Evolutionary conservation across 92 coral and sea anemone genomes (phyloP).

Genomic region (Actinernus sp.): DNA sequence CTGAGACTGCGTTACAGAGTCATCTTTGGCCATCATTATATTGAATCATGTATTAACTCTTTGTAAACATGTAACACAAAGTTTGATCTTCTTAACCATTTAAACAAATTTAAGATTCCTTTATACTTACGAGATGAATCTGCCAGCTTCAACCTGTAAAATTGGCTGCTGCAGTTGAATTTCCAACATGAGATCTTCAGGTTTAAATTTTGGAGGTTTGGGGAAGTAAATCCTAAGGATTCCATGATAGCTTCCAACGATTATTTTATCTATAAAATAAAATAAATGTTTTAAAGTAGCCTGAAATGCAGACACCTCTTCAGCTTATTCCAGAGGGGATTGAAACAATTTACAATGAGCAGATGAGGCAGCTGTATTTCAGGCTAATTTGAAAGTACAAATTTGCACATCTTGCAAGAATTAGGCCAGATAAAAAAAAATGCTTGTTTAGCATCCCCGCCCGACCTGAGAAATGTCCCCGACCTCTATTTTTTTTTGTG

Average conservation of each 20-base stretch:
- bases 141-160: conserved; percentile 93
- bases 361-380: too few species aligned
- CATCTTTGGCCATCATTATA: background rate
- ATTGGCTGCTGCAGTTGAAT: conserved; percentile 95
- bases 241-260: conserved; percentile 98
- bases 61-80: background rate
- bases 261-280: conserved; percentile 87
- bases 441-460: too few species aligned
- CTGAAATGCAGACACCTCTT: too few species aligned
- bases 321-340: too few species aligned
- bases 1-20: too few species aligned
- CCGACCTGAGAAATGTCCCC: too few species aligned
- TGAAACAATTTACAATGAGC: too few species aligned
- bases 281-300: too few species aligned
- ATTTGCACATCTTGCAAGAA: too few species aligned
- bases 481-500: too few species aligned
- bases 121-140: conserved; percentile 89
- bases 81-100: background rate
- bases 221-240: conserved; percentile 92
- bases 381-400: too few species aligned
- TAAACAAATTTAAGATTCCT: background rate
- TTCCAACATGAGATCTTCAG: conserved; percentile 98
- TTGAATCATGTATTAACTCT: background rate
- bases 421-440: too few species aligned
- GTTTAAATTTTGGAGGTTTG: conserved; percentile 83